A percentile compares a stretch with the other conserved stretches of the same genome.
phyloP scores from a whole-genome alignment of 1,140 invertebrate species.

The Laupala kohalensis region DNA sequence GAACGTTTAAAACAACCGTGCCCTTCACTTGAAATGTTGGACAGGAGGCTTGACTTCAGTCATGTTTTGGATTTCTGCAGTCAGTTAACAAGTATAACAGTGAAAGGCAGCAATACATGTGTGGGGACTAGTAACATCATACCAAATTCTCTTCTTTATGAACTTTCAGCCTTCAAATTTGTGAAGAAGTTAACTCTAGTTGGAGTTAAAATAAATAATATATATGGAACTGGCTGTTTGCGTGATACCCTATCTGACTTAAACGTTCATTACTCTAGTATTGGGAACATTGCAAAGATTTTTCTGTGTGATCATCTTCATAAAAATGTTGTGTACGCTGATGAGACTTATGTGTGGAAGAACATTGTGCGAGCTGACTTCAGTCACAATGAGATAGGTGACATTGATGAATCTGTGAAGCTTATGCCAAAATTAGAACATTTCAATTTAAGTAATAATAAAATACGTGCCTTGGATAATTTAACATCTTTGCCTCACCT shows the following conservation, averaged over 20 bases:
- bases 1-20: conserved; percentile 75
- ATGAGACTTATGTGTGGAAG: conserved; percentile 42
- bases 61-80: conserved; percentile 82
- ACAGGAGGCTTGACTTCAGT: conserved; percentile 66
- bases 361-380: conserved; percentile 55
- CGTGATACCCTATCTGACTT: conserved; percentile 50
- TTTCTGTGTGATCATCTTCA: conserved; percentile 62
- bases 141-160: conserved; percentile 63
- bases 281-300: conserved; percentile 50
- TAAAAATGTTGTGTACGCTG: conserved; percentile 22
- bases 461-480: conserved; percentile 58
- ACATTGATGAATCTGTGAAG: conserved; percentile 67
- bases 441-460: conserved; percentile 63
- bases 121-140: conserved; percentile 69
- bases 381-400: conserved; percentile 61
- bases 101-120: conserved; percentile 48
- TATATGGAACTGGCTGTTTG: conserved; percentile 49
- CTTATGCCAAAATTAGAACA: conserved; percentile 60
- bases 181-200: conserved; percentile 46
- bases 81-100: conserved; percentile 48
- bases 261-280: conserved; percentile 42
- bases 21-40: conserved; percentile 52
- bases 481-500: conserved; percentile 64
- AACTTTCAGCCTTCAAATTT: conserved; percentile 66
- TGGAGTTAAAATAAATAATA: conserved; percentile 45